These are phyloP conservation scores for Flexamia atlantica DNA, from an alignment of 2,888 invertebrate species.

Conservation along the genomic window DNA sequence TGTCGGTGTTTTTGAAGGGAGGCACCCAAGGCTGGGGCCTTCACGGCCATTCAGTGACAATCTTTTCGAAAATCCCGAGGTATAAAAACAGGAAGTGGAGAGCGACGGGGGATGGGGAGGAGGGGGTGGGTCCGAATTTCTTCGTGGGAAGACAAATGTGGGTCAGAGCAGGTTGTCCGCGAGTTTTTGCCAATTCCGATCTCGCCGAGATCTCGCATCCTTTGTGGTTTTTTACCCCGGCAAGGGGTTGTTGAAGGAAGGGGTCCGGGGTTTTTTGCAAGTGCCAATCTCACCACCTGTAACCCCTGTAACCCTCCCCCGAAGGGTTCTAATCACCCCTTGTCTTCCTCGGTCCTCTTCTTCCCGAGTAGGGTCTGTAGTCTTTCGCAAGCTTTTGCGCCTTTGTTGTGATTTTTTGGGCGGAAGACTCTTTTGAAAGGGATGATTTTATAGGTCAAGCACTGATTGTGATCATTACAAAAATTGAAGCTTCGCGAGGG, in stretches of 20 bases:
- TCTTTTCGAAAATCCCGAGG: conserved; percentile 35
- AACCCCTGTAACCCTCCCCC: neutral
- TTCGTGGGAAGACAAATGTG: conserved; percentile 52
- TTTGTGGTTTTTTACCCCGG: conserved; percentile 48
- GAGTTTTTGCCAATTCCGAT: conserved; percentile 50
- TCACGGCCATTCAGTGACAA: conserved; percentile 41
- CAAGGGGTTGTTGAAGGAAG: conserved; percentile 45
- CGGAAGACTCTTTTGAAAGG: neutral
- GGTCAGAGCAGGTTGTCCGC: conserved; percentile 58
- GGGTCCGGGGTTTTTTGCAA: conserved; percentile 52
- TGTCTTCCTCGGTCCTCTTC: conserved; percentile 34
- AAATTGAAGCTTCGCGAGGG: neutral
- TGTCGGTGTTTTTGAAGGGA: conserved; percentile 19
- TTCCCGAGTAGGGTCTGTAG: neutral
- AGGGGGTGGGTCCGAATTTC: neutral
- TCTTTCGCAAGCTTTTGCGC: neutral
- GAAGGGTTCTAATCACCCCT: neutral
- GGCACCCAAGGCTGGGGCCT: conserved; percentile 27
- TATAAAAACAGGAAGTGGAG: conserved; percentile 60
- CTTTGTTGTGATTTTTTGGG: neutral
- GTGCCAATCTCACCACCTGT: conserved; percentile 50
- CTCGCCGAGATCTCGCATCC: conserved; percentile 4
- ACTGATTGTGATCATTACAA: neutral
- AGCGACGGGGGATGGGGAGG: conserved; percentile 24
- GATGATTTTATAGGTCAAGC: neutral